These are phyloP conservation scores for Passer domesticus DNA, from an alignment of 2,113 vertebrate genomes.

Conservation along the genomic window DNA sequence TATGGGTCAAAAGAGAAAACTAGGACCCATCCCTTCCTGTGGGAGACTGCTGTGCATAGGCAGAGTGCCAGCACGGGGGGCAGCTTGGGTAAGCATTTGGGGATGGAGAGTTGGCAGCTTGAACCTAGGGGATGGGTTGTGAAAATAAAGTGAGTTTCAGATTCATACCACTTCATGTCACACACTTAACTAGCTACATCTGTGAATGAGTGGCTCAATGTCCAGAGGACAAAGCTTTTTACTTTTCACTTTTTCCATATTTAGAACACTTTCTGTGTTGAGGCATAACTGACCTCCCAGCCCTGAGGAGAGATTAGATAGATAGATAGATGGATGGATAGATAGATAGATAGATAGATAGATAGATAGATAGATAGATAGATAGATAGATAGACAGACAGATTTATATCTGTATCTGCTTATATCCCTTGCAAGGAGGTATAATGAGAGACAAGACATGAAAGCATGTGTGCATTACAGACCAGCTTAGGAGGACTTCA, in stretches of 20 bases:
- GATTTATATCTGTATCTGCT: background rate
- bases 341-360: background rate
- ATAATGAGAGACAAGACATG: background rate
- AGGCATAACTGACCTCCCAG: background rate
- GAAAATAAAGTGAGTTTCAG: background rate
- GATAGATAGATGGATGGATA: background rate
- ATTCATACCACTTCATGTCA: background rate
- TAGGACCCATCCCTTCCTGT: background rate
- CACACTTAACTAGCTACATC: background rate
- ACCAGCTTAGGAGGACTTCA: background rate
- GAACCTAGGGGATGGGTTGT: background rate
- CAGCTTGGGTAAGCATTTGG: background rate
- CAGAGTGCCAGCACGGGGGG: background rate
- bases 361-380: background rate
- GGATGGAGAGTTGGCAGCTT: background rate
- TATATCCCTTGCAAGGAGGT: background rate
- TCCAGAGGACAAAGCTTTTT: background rate
- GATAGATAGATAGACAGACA: background rate
- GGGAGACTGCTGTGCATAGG: background rate
- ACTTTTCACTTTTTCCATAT: background rate
- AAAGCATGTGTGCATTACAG: rapidly evolving
- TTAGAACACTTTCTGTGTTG: background rate
- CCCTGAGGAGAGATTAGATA: background rate
- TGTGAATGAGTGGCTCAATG: background rate
- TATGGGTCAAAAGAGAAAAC: background rate